phyloP scores from a whole-genome alignment of 1,140 invertebrate species.

The Brachionus asplanchnoidis region DNA sequence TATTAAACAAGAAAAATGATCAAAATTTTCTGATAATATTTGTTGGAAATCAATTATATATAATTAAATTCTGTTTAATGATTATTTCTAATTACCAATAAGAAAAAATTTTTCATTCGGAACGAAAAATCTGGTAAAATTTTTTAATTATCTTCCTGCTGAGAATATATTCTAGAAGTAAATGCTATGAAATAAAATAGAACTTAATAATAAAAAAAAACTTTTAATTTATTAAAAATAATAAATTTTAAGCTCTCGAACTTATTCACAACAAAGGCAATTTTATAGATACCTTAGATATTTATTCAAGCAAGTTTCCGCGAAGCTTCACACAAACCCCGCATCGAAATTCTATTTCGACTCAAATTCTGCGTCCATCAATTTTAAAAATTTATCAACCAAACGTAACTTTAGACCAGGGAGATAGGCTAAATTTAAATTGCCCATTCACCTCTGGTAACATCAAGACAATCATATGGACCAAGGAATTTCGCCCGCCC shows the following conservation, averaged over 20 bases:
- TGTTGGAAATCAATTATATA: no score
- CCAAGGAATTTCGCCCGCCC: background rate
- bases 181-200: no score
- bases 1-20: no score
- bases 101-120: no score
- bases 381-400: background rate
- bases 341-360: background rate
- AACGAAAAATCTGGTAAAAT: no score
- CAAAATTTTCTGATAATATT: no score
- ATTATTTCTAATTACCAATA: no score
- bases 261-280: slow-evolving; percentile 8
- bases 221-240: background rate
- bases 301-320: background rate
- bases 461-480: background rate
- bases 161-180: no score
- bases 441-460: background rate
- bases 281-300: background rate
- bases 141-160: no score
- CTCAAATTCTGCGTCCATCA: background rate
- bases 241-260: background rate
- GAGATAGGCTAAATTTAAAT: background rate
- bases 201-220: no score
- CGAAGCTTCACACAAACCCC: background rate
- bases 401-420: background rate
- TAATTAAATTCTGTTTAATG: no score